phyloP scores from a whole-genome alignment of 2,888 invertebrate species.

The Tetragonula carbonaria region DNA sequence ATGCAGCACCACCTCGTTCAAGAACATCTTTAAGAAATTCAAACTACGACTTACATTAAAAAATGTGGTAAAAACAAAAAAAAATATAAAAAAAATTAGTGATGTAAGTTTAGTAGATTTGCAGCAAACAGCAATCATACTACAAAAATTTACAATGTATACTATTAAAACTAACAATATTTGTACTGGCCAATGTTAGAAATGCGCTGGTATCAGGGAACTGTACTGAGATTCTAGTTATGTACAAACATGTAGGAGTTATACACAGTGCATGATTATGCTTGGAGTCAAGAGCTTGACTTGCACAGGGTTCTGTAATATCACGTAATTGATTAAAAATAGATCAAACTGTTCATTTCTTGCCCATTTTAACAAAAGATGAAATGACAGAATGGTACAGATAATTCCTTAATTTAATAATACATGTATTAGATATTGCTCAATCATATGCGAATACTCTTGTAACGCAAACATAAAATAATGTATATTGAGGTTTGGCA shows the following conservation, averaged over 20 bases:
- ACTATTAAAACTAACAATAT: constrained; percentile 81
- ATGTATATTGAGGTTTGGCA: constrained; percentile 37
- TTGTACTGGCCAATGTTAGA: constrained; percentile 80
- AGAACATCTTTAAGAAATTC: constrained; percentile 62
- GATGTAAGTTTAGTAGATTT: constrained; percentile 77
- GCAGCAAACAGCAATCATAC: constrained; percentile 74
- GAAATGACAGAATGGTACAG: constrained; percentile 16
- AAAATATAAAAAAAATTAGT: constrained; percentile 70
- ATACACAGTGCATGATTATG: constrained; percentile 49
- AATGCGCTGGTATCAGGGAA: constrained; percentile 83
- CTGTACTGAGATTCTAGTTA: constrained; percentile 67
- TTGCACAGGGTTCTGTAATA: constrained; percentile 53
- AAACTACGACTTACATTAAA: constrained; percentile 65
- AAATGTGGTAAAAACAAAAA: constrained; percentile 33
- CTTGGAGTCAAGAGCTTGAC: constrained; percentile 38
- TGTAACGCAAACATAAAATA: constrained; percentile 27
- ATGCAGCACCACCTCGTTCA: constrained; percentile 73
- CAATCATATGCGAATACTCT: constrained; percentile 62
- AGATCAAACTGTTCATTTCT: constrained; percentile 34
- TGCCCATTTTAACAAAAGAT: constrained; percentile 27
- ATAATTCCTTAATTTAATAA: constrained; percentile 41
- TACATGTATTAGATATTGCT: constrained; percentile 61
- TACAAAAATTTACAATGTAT: constrained; percentile 79
- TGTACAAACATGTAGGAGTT: constrained; percentile 66
- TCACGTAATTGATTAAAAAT: constrained; percentile 33